Conservation (phyloP, 2,888 invertebrate genomes). For the Parnassius orleans region DNA sequence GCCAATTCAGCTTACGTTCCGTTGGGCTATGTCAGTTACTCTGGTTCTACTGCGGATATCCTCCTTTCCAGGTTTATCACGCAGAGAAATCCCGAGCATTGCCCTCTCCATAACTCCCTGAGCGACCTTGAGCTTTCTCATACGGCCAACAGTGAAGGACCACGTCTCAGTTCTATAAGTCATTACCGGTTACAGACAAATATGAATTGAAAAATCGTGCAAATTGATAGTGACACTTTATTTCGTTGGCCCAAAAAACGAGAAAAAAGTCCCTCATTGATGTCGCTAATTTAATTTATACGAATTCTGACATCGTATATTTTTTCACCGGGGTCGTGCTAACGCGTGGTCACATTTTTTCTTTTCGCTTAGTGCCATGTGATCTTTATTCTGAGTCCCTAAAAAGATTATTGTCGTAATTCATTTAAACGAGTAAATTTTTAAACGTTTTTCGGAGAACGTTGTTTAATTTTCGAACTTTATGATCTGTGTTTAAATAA, state of each 20-base stretch:
- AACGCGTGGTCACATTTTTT: conserved; percentile 34
- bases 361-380: conserved; percentile 33
- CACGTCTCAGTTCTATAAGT: too few species aligned
- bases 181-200: neutral
- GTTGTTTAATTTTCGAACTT: conserved; percentile 21
- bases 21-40: too few species aligned
- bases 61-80: too few species aligned
- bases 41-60: too few species aligned
- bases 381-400: conserved; percentile 28
- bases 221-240: conserved; percentile 23
- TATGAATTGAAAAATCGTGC: conserved; percentile 15
- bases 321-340: conserved; percentile 36
- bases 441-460: conserved; percentile 24
- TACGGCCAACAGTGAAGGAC: too few species aligned
- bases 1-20: too few species aligned
- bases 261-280: conserved; percentile 24
- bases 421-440: conserved; percentile 20
- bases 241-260: conserved; percentile 8
- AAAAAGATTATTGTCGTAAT: conserved; percentile 24
- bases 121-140: too few species aligned
- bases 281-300: conserved; percentile 41
- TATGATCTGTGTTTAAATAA: conserved; percentile 25
- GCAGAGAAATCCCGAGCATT: too few species aligned
- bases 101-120: too few species aligned
- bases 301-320: conserved; percentile 34